These are phyloP conservation scores for Pantherophis vulpinus DNA, from an alignment of 2,797 vertebrate genomes.

Conservation along the genomic window DNA sequence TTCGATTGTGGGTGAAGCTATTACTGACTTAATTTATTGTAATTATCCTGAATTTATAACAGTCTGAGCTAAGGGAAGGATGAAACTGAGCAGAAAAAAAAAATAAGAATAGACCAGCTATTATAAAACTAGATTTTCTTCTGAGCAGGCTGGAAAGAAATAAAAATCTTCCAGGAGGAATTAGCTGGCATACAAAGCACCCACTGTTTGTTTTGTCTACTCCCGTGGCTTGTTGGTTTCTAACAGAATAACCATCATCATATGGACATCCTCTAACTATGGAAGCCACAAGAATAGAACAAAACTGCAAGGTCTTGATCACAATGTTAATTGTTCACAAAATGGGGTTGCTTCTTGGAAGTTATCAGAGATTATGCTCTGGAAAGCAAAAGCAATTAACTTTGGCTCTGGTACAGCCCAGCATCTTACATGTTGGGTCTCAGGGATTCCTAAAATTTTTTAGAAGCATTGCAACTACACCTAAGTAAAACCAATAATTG, in stretches of 20 bases:
- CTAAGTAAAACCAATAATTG: background rate
- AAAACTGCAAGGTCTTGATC: background rate
- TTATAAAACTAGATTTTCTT: background rate
- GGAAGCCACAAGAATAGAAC: background rate
- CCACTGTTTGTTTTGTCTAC: background rate
- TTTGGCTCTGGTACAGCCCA: background rate
- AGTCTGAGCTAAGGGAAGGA: background rate
- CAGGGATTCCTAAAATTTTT: background rate
- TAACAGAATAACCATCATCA: background rate
- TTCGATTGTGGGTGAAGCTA: background rate
- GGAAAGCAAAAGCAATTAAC: background rate
- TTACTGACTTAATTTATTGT: background rate
- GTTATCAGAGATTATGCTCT: background rate
- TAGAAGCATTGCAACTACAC: background rate
- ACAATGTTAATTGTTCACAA: background rate
- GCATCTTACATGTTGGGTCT: background rate
- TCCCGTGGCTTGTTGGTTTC: background rate
- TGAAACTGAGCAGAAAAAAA: background rate
- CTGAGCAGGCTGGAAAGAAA: background rate
- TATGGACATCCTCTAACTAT: background rate
- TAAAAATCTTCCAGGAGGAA: background rate
- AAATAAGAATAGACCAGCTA: background rate
- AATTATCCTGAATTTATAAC: background rate
- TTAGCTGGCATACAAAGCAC: background rate
- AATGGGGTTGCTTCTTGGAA: background rate